Conservation (phyloP, 2,797 vertebrate species). For the Malurus splendens region DNA sequence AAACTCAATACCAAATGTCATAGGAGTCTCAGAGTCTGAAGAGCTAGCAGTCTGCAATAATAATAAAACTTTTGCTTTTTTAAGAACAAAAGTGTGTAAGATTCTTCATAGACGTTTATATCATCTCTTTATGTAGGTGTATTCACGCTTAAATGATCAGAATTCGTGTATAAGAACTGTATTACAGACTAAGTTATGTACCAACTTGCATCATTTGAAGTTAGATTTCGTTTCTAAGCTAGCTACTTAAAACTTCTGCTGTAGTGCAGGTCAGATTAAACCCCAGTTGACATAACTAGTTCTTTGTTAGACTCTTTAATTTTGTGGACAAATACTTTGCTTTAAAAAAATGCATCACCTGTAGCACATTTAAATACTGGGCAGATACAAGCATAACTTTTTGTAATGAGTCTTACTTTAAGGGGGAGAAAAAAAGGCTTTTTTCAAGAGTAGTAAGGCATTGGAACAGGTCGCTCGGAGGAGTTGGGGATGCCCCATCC, state of each 20-base stretch:
- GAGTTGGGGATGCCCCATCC: not conserved
- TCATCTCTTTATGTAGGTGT: not conserved
- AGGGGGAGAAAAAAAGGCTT: not conserved
- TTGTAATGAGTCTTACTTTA: not conserved
- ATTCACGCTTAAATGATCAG: not conserved
- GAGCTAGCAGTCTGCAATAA: not conserved
- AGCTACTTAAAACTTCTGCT: not conserved
- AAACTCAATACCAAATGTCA: not conserved
- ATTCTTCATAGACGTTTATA: not conserved
- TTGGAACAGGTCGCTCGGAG: not conserved
- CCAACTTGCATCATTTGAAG: not conserved
- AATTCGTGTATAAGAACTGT: not conserved
- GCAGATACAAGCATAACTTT: not conserved
- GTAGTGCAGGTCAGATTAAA: not conserved
- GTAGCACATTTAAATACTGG: not conserved
- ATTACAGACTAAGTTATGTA: not conserved
- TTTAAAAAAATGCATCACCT: not conserved
- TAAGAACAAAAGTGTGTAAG: accelerated
- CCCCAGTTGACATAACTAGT: not conserved
- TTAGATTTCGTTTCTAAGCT: not conserved
- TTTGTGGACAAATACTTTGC: not conserved
- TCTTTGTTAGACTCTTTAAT: not conserved
- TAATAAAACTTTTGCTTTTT: not conserved
- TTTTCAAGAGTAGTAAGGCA: not conserved
- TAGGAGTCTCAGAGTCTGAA: not conserved